Evolutionary conservation across 1,140 invertebrate species (phyloP), one percentile per base, ranked within the genome.

Genomic region (Drosophila bipectinata): DNA sequence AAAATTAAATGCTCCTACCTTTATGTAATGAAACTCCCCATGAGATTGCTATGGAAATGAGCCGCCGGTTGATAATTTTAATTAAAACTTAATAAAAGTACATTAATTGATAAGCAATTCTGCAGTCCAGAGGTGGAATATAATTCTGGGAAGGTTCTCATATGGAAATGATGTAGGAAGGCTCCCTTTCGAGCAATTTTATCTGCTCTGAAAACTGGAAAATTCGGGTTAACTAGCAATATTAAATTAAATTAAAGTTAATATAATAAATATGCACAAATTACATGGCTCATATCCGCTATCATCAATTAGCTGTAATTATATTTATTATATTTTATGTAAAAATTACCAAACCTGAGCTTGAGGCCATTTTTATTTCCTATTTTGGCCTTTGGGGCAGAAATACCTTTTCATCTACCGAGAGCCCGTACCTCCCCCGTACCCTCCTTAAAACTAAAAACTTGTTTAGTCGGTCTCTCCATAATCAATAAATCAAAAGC

Each of bases 401-500:
- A 14, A 1, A 68, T 47, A 45, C 18, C 61, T 53, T 68, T 68
- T 68, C 62, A 68, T 54, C 64, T 28, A 28, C 53, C 54, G 34
- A 7, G 4, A 28, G 5, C 26, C 6, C 26, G 37, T 26, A 21
- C n/a, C 53, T 32, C 28, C 28, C 28, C 51, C 1, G 3, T 14
- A 1, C 37, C 30, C 44, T 32, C 44, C 18, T 24, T 7, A 21
- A 21, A 47, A 47, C 7, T 47, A 21, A 48, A 62, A 61, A 56
- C 18, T 30, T 37, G 32, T 15, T 39, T 10, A 24, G 32, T n/a
- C 44, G 26, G 44, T 39, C 10, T 48, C 28, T 34, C 66, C 15
- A 49, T 57, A 71, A 69, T 71, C 67, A 71, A 71, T 69, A 61
- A 72, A 72, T 61, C 55, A 60, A 60, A 72, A 6, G 8, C 56